A percentile compares a stretch with the other conserved stretches of the same genome.
These are phyloP conservation scores for Ardeotis arabs DNA, from an alignment of 2,113 vertebrate species.

Conservation along the genomic window DNA sequence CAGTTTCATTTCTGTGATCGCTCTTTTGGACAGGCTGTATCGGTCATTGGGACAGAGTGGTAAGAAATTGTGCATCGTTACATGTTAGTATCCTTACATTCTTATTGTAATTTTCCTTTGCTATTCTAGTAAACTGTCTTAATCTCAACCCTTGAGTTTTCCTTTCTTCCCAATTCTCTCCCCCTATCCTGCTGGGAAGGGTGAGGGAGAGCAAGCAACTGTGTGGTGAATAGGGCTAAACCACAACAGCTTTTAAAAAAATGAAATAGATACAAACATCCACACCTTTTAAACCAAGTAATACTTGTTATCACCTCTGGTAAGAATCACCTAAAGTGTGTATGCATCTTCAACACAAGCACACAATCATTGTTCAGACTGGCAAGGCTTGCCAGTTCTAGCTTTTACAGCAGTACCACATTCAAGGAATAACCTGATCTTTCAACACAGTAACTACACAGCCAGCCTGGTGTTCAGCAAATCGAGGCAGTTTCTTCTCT, in stretches of 20 bases:
- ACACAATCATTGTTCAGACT: neutral
- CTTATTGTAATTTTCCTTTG: too few relatives aligned
- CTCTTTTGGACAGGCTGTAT: too few relatives aligned
- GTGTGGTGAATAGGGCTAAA: too few relatives aligned
- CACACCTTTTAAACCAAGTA: neutral
- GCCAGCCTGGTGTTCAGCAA: neutral
- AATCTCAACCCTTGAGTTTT: too few relatives aligned
- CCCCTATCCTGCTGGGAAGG: too few relatives aligned
- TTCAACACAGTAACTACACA: neutral
- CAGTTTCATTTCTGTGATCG: too few relatives aligned
- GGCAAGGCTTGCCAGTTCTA: neutral
- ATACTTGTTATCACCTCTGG: neutral
- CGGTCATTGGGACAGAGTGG: too few relatives aligned
- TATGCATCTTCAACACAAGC: neutral
- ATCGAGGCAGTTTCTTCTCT: neutral
- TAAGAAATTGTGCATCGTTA: too few relatives aligned
- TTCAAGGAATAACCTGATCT: neutral
- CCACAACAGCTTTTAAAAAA: neutral
- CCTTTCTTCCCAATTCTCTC: too few relatives aligned
- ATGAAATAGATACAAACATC: neutral
- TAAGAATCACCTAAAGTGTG: neutral
- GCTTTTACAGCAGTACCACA: neutral
- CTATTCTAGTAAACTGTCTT: too few relatives aligned
- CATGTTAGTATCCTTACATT: too few relatives aligned
- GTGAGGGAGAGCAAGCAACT: too few relatives aligned